Evolutionary conservation across 2,113 vertebrate species (phyloP).

Genomic region (Pterophyllum scalare): DNA sequence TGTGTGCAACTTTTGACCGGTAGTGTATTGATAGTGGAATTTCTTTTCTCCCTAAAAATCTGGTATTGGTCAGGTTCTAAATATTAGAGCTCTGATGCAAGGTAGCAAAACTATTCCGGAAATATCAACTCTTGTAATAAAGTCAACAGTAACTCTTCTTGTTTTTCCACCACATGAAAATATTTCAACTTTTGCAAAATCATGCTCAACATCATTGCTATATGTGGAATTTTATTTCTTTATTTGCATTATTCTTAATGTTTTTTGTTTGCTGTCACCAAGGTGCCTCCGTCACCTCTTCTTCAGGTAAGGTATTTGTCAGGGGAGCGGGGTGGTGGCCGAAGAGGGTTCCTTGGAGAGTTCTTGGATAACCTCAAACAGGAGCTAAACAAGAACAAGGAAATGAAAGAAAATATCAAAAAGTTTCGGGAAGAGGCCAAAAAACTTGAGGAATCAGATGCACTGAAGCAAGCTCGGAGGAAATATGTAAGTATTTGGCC

Average conservation of each 20-base stretch:
- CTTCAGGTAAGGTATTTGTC: constrained; percentile 74
- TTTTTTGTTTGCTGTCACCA: background rate
- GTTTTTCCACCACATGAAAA: too few species aligned
- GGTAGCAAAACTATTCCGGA: too few species aligned
- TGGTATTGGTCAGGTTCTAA: background rate
- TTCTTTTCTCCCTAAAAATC: background rate
- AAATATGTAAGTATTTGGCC: constrained; percentile 89
- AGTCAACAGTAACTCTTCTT: too few species aligned
- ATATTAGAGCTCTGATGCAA: background rate
- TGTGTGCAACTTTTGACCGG: too few species aligned
- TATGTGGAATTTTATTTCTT: too few species aligned
- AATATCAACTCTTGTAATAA: background rate
- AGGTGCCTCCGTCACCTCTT: constrained; percentile 20
- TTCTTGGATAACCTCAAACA: constrained; percentile 94
- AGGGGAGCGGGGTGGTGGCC: constrained; percentile 73
- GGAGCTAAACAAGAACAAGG: constrained; percentile 93
- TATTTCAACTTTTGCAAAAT: too few species aligned
- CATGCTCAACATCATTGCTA: too few species aligned
- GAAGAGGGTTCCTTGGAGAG: constrained; percentile 92
- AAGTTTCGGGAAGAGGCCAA: constrained; percentile 94
- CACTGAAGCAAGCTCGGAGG: constrained; percentile 88
- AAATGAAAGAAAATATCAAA: constrained; percentile 96
- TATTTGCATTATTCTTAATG: background rate
- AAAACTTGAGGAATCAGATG: constrained; percentile 93
- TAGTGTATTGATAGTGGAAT: background rate